Conservation (phyloP, 2,888 invertebrate genomes). For the Leucozona laternaria region DNA sequence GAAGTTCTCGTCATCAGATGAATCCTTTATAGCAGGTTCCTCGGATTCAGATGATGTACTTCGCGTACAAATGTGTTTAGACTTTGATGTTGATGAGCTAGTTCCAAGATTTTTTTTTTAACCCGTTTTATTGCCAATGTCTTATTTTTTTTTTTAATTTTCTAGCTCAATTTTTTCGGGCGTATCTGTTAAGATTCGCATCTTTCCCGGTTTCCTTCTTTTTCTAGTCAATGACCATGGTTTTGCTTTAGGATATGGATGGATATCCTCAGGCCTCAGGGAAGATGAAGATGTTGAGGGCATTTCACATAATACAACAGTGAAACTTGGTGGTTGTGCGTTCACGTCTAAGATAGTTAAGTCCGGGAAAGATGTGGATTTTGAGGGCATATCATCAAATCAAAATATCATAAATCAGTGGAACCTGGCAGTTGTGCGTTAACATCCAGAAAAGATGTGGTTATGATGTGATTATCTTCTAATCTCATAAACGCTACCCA, state of each 20-base stretch:
- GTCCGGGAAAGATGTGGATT: neutral
- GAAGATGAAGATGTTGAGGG: neutral
- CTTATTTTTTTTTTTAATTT: no score
- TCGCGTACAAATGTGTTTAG: constrained; percentile 2
- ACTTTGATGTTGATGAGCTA: neutral
- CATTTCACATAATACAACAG: neutral
- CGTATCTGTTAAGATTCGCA: constrained; percentile 15
- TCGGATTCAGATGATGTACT: constrained; percentile 7
- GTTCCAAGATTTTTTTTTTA: constrained; percentile 26
- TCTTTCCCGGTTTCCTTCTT: constrained; percentile 25
- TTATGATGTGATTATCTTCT: no score
- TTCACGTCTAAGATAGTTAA: neutral
- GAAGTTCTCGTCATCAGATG: constrained; percentile 33
- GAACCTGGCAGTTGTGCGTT: neutral
- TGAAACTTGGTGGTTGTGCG: neutral
- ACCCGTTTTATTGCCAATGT: constrained; percentile 34
- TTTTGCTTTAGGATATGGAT: constrained; percentile 24
- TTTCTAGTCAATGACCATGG: constrained; percentile 1
- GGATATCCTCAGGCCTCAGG: constrained; percentile 1
- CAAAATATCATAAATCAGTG: neutral
- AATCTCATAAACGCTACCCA: no score
- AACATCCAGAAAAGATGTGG: no score
- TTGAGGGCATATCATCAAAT: neutral
- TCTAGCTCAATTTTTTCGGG: constrained; percentile 27
- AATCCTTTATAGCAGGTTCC: constrained; percentile 14